These are phyloP conservation scores for Rapana venosa DNA, from an alignment of 2,888 invertebrate genomes.

Conservation along the genomic window DNA sequence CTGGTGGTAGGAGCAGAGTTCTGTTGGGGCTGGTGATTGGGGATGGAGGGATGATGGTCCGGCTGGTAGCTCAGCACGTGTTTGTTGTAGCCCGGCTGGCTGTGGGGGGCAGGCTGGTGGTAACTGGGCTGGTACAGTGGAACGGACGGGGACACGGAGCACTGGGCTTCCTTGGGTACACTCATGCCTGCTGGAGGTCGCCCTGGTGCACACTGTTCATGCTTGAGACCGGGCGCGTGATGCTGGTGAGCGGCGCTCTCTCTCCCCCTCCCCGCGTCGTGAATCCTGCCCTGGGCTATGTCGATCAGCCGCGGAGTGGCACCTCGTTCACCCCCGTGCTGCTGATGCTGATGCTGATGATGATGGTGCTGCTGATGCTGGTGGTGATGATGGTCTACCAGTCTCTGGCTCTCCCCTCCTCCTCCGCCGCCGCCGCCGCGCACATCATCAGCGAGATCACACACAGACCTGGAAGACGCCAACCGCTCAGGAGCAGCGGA, in stretches of 20 bases:
- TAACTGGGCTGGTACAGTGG: neutral
- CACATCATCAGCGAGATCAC: neutral
- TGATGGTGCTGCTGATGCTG: too few relatives aligned
- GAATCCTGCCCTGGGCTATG: neutral
- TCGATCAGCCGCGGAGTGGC: neutral
- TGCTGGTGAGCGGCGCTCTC: neutral
- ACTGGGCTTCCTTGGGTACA: neutral
- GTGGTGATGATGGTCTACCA: too few relatives aligned
- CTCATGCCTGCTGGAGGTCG: neutral
- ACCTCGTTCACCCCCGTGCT: neutral
- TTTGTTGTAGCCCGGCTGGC: neutral
- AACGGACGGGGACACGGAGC: neutral
- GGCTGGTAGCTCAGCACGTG: neutral
- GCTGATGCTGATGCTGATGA: too few relatives aligned
- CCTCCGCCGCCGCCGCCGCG: too few relatives aligned
- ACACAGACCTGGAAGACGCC: neutral
- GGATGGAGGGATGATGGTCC: neutral
- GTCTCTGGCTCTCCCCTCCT: neutral
- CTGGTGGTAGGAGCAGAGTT: neutral
- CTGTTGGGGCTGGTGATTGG: neutral
- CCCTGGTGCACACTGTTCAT: neutral
- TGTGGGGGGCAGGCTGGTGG: neutral
- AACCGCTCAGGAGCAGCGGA: neutral
- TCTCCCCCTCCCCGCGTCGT: neutral
- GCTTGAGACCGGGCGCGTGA: neutral